Base-by-base conservation (phyloP, 2,888 invertebrate genomes). In the Tenthredo mesomela region DNA sequence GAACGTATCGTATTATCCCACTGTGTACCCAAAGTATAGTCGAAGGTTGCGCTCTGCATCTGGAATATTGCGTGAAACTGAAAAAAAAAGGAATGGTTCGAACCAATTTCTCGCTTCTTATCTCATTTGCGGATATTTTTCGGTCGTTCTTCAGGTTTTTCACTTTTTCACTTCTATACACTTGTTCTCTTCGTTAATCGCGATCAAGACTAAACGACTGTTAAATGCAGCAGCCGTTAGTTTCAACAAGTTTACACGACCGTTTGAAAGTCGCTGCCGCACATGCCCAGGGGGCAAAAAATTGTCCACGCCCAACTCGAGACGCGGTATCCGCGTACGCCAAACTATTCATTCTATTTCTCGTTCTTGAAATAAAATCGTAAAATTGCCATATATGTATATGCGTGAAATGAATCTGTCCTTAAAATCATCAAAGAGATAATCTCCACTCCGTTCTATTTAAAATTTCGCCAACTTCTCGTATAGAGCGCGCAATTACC, bases 251-350 rank as follows among this genome's bases (percentile, higher is more conserved):
- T 77, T 29, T 12, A 29, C 77, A 50, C 77, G 77, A 77, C n/a
- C 77, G 77, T 77, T 77, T 77, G 77, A 77, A 77, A 77, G 77
- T 77, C 29, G 25, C 21, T 33, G 43, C 21, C 37, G 40, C 71
- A 40, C 9, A 43, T 73, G 29, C 77, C 77, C 54, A 12, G 12
- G 54, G 54, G 77, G 77, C 54, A 21, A 54, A 77, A 29, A 77
- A 77, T 77, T 77, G 77, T 54, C 77, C 33, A 77, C 77, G 77
- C 77, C 77, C 77, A 73, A 43, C 71, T 12, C 10, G 77, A 33
- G 77, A 5, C 33, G 29, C 54, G 29, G 77, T 77, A 77, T 77
- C 77, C 54, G 77, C 29, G 29, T 77, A 29, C 47, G 33, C 3
- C 54, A 0, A 43, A 43, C 40, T 40, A 73, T 43, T 73, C 5